These are phyloP conservation scores for Mamestra brassicae DNA, from an alignment of 2,888 invertebrate species.

Conservation along the genomic window DNA sequence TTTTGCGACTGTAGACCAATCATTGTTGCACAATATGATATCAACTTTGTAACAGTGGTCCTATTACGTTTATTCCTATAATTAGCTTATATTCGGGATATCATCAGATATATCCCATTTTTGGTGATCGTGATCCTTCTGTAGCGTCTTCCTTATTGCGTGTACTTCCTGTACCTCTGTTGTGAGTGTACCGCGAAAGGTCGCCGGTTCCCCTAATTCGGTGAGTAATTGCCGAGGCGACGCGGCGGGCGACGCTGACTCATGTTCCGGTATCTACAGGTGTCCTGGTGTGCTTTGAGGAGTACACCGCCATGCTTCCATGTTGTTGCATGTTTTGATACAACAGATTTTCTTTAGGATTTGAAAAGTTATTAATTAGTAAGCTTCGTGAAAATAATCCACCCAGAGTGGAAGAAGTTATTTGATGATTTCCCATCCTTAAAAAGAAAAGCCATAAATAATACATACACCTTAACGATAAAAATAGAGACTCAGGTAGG, in stretches of 20 bases:
- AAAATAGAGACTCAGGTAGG: too few relatives aligned
- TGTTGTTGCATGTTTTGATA: slow-evolving; percentile 1
- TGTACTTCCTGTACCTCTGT: slow-evolving; percentile 18
- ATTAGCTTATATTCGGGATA: too few relatives aligned
- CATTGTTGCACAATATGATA: too few relatives aligned
- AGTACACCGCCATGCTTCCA: neutral
- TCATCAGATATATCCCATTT: too few relatives aligned
- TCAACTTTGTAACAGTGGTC: too few relatives aligned
- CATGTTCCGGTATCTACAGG: slow-evolving; percentile 59
- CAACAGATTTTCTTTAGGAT: neutral
- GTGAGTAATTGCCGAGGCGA: slow-evolving; percentile 80
- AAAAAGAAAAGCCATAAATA: too few relatives aligned
- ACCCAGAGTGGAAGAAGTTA: too few relatives aligned
- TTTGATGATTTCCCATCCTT: too few relatives aligned
- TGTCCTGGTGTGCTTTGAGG: slow-evolving; percentile 60
- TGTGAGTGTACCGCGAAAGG: slow-evolving; percentile 67
- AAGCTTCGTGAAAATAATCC: neutral
- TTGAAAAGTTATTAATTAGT: neutral
- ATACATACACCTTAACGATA: too few relatives aligned
- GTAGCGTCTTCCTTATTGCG: neutral
- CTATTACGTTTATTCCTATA: too few relatives aligned
- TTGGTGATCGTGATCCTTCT: slow-evolving; percentile 31
- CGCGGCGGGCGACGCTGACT: slow-evolving; percentile 47
- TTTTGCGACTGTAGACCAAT: too few relatives aligned
- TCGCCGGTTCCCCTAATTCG: slow-evolving; percentile 79